Conservation (phyloP, 2,888 invertebrate species). For the Pocota personata region DNA sequence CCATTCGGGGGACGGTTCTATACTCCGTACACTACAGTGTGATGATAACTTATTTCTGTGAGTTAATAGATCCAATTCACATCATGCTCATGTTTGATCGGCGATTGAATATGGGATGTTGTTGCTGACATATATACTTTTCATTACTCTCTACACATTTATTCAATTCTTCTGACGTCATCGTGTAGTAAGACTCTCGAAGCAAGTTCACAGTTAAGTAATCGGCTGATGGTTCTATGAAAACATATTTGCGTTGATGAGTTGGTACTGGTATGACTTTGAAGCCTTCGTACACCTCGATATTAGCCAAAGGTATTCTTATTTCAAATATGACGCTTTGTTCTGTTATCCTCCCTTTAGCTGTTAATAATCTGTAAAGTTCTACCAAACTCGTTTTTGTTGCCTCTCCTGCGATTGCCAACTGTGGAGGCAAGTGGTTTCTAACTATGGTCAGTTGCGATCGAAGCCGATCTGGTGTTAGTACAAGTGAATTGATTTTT, state of each 20-base stretch:
- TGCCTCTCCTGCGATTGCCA: neutral
- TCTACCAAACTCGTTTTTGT: too few relatives aligned
- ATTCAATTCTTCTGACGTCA: neutral
- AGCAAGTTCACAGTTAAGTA: neutral
- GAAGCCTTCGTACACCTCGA: neutral
- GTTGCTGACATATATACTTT: neutral
- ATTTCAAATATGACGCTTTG: neutral
- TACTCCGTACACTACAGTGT: neutral
- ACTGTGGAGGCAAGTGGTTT: neutral
- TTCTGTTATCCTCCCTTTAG: neutral
- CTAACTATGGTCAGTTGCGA: neutral
- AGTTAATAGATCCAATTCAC: neutral
- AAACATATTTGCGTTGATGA: neutral
- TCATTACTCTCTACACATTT: neutral
- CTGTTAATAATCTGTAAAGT: too few relatives aligned
- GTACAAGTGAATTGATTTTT: too few relatives aligned
- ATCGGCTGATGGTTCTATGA: neutral
- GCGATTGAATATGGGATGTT: neutral
- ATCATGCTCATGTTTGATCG: neutral
- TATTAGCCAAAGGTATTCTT: neutral
- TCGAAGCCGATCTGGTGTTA: neutral
- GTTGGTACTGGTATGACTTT: conserved; percentile 2
- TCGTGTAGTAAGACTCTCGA: neutral
- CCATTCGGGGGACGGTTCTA: neutral
- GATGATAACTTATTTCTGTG: neutral